Base-by-base conservation (phyloP, 2,797 vertebrate genomes). In the Gorsachius magnificus region DNA sequence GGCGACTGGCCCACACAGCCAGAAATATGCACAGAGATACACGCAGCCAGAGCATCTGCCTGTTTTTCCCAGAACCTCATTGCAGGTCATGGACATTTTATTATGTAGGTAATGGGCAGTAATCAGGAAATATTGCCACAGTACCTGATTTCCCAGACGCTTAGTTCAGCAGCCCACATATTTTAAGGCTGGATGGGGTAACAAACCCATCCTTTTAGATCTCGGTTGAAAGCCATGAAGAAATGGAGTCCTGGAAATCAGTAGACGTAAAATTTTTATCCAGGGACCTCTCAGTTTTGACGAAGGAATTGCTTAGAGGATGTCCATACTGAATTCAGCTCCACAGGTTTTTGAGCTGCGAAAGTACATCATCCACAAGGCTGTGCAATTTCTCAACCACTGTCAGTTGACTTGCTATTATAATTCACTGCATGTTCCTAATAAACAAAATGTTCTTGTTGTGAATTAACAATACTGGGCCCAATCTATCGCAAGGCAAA, bases 401-500 rank as follows among this genome's bases (percentile, higher is more conserved):
- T 31, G 14, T 29, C 21, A 43, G 8, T 16, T 0, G 3, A 29
- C 16, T 76, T 88, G 31, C 21, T n/a, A 28, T 72, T 79, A 13
- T 11, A 58, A 96, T 90, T 89, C 93, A 35, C 54, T 58, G 46
- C 80, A 56, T 2, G 19, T 31, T 78, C 46, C 43, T 38, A 61
- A 91, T 61, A 92, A 93, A 87, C 74, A 93, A 90, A 93, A 79
- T 89, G 66, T 93, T 87, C 90, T 45, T 61, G n/a, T 65, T 45
- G 28, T 1, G 9, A 89, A 84, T 72, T 82, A 90, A 77, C 14
- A 51, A 11, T 4, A 10, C 1, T 20, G 17, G 24, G 24, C 21
- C 22, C 11, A 48, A 58, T 65, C 18, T 28, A 33, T 28, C 19
- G 69, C 38, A 70, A 76, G 38, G 16, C 5, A 11, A 92, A 78